Conservation (phyloP, 2,888 invertebrate species). For the Catotricha subobsoleta region DNA sequence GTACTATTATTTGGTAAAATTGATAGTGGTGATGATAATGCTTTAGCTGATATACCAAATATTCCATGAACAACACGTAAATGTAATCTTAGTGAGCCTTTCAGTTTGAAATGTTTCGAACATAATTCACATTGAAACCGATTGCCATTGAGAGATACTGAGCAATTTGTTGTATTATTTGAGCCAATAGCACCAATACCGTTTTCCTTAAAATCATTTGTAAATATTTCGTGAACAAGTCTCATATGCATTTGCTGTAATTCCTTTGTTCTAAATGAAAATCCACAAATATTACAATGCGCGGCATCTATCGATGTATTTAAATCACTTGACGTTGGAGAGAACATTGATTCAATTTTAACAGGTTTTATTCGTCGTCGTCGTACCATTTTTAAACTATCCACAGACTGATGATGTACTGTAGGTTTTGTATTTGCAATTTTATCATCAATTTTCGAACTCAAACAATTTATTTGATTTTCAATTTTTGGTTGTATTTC, state of each 20-base stretch:
- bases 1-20: conserved; percentile 31
- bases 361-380: too few relatives aligned
- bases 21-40: not conserved
- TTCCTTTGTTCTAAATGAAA: conserved; percentile 49
- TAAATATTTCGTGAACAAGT: conserved; percentile 37
- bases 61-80: conserved; percentile 52
- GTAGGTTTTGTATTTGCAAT: too few relatives aligned
- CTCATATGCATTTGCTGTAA: conserved; percentile 58
- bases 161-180: conserved; percentile 23
- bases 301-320: not conserved
- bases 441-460: not conserved
- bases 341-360: too few relatives aligned
- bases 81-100: conserved; percentile 66
- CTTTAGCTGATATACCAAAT: conserved; percentile 23
- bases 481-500: not conserved
- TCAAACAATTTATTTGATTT: not conserved
- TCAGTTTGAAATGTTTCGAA: conserved; percentile 62
- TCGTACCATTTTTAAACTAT: too few relatives aligned
- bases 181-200: too few relatives aligned
- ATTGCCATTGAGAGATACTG: conserved; percentile 23
- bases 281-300: conserved; percentile 49
- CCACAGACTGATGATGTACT: too few relatives aligned
- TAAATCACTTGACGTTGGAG: too few relatives aligned
- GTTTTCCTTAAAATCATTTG: conserved; percentile 11
- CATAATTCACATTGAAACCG: conserved; percentile 55